Evolutionary conservation across 2,113 vertebrate genomes (phyloP).

Genomic region (Pedetes capensis): DNA sequence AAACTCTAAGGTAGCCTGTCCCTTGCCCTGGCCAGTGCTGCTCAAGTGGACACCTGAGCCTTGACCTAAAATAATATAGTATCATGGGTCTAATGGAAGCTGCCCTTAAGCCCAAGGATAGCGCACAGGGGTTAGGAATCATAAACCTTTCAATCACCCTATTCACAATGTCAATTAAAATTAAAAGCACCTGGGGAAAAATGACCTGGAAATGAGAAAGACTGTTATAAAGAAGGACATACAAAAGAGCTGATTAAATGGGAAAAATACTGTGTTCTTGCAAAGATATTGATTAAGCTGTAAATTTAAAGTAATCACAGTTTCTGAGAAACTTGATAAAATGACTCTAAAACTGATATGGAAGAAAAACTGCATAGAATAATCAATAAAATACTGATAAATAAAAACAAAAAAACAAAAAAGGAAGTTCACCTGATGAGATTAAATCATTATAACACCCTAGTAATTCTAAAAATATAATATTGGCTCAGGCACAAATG

Average conservation of each 20-base stretch:
- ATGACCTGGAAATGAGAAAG: neutral
- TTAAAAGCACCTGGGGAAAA: neutral
- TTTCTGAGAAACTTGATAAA: constrained; percentile 1
- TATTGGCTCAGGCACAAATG: constrained; percentile 21
- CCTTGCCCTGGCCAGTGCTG: neutral
- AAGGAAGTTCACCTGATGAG: neutral
- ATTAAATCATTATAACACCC: neutral
- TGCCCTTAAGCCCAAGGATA: neutral
- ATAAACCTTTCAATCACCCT: neutral
- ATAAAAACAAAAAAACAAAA: neutral
- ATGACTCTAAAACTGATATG: constrained; percentile 10
- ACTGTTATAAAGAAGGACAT: neutral
- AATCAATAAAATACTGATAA: neutral
- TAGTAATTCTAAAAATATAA: neutral
- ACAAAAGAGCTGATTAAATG: neutral
- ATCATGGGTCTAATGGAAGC: neutral
- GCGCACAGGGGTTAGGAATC: neutral
- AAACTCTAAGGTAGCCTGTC: neutral
- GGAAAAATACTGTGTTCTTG: neutral
- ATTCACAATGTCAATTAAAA: neutral
- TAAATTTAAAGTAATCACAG: neutral
- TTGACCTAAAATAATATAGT: neutral
- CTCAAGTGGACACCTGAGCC: neutral
- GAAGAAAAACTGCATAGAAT: neutral
- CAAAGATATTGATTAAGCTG: neutral